Percentiles rank a stretch among this genome's conserved stretches.
Conservation (phyloP, 1,140 invertebrate species). For the Drosophila nigromelanica region DNA sequence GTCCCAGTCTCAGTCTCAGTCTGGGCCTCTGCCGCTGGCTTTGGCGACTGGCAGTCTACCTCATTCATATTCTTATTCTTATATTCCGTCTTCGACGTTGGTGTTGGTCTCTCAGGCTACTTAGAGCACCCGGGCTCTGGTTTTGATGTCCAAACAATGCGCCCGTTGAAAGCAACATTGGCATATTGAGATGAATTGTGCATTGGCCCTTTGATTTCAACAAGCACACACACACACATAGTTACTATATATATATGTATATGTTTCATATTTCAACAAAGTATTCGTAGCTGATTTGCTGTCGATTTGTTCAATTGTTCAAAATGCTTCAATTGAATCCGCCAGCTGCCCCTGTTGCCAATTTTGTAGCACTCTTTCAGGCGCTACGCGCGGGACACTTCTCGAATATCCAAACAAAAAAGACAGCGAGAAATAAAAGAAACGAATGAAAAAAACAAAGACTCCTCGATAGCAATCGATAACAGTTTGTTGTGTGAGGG, state of each 20-base stretch:
- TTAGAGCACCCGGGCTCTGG: slow-evolving; percentile 43
- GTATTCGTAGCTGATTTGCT: slow-evolving; percentile 33
- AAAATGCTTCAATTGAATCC: slow-evolving; percentile 18
- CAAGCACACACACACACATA: no score
- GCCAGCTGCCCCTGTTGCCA: slow-evolving; percentile 21
- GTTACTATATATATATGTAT: background rate
- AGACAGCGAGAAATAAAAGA: background rate
- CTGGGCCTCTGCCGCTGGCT: slow-evolving; percentile 14
- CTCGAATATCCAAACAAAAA: slow-evolving; percentile 4
- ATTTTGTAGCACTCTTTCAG: slow-evolving; percentile 34
- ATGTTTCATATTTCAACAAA: slow-evolving; percentile 37
- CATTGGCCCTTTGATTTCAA: slow-evolving; percentile 37
- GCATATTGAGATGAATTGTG: slow-evolving; percentile 81
- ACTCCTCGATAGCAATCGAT: slow-evolving; percentile 21
- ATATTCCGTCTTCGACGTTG: background rate
- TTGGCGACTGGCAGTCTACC: slow-evolving; percentile 57
- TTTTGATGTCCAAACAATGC: slow-evolving; percentile 76
- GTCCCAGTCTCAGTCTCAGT: slow-evolving; percentile 7
- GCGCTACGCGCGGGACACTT: slow-evolving; percentile 3
- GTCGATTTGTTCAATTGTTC: slow-evolving; percentile 35
- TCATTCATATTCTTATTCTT: slow-evolving; percentile 8
- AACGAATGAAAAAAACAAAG: no score
- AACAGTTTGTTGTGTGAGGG: background rate
- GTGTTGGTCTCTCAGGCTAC: slow-evolving; percentile 44
- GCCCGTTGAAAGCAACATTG: slow-evolving; percentile 76